Conservation (phyloP, 2,113 vertebrate genomes). For the Ciconia stormi region DNA sequence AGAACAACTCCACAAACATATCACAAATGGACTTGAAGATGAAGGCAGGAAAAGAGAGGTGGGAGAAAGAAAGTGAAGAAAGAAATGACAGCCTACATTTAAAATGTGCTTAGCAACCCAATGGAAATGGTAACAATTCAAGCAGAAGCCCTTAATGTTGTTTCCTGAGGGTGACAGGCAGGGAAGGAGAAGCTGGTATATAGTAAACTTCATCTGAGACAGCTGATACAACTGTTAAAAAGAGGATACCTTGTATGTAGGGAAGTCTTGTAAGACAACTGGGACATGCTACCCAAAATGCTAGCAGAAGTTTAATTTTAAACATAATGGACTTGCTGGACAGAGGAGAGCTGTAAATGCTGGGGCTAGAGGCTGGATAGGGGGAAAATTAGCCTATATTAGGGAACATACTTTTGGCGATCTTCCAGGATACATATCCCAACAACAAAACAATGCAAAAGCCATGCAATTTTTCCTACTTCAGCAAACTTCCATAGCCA, state of each 20-base stretch:
- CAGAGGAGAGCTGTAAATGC: not conserved
- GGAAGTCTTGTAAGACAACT: not conserved
- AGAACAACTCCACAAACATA: conserved; percentile 10
- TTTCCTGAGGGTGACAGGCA: not conserved
- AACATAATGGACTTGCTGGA: not conserved
- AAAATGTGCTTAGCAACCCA: conserved; percentile 3
- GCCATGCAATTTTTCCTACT: not conserved
- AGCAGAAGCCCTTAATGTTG: not conserved
- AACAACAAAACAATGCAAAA: not conserved
- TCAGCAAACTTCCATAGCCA: not conserved
- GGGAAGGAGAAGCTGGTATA: not conserved
- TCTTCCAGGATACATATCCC: not conserved
- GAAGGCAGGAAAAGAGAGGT: not conserved
- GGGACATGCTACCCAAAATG: not conserved
- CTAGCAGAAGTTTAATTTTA: not conserved
- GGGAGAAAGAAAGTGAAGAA: not conserved
- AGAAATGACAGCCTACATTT: not conserved
- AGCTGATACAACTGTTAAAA: not conserved
- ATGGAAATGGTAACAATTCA: not conserved
- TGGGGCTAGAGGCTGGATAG: not conserved
- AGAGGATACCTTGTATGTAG: not conserved
- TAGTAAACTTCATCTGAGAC: not conserved
- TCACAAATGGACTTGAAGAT: not conserved
- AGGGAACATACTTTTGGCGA: not conserved
- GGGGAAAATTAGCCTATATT: not conserved